Evolutionary conservation across 2,113 vertebrate genomes (phyloP).

Genomic region (Marmota monax): DNA sequence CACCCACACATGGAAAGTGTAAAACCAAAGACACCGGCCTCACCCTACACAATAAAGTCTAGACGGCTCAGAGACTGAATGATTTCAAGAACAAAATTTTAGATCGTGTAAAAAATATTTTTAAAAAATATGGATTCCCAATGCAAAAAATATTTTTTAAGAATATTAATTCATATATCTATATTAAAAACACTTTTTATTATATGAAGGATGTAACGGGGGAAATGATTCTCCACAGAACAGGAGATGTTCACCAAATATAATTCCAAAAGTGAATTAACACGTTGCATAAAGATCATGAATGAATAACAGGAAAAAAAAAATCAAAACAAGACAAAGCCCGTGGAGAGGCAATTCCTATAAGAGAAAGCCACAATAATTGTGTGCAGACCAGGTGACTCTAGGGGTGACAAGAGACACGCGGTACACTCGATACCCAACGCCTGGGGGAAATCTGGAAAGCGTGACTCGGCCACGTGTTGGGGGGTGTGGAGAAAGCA

Average conservation of each 20-base stretch:
- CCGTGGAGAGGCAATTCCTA: too few relatives aligned
- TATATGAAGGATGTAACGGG: neutral
- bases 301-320: neutral
- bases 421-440: neutral
- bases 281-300: neutral
- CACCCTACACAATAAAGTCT: neutral
- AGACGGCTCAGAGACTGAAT: neutral
- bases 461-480: neutral
- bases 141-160: too few relatives aligned
- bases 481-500: neutral
- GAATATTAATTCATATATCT: neutral
- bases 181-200: neutral
- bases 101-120: neutral
- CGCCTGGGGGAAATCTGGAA: neutral
- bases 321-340: neutral
- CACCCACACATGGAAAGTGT: fast-evolving
- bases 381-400: neutral
- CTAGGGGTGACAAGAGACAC: neutral
- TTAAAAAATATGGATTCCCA: neutral
- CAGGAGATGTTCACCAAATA: neutral
- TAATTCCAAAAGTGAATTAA: neutral
- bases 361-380: neutral
- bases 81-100: neutral
- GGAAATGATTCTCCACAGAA: neutral
- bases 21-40: neutral